Evolutionary conservation across 2,113 vertebrate species (phyloP).

Genomic region (Paramormyrops kingsleyae): DNA sequence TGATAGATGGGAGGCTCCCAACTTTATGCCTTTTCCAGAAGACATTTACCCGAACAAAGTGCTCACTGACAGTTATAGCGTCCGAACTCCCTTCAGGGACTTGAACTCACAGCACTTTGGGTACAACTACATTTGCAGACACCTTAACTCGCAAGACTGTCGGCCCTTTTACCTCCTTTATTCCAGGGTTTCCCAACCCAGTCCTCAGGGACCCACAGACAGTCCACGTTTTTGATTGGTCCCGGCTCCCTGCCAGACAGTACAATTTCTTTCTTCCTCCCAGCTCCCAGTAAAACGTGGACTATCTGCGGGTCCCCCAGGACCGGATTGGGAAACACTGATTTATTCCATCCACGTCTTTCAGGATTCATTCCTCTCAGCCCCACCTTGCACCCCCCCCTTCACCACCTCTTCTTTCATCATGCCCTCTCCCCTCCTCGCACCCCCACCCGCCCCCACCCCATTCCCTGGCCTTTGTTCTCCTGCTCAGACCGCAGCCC

Average conservation of each 20-base stretch:
- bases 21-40: not conserved
- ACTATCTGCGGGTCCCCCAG: not conserved
- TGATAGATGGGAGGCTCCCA: not conserved
- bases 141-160: not conserved
- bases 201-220: not conserved
- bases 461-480: constrained; percentile 5
- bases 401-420: not conserved
- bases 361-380: not conserved
- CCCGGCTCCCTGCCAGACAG: not conserved
- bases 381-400: not conserved
- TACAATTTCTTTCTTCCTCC: not conserved
- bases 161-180: not conserved
- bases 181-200: not conserved
- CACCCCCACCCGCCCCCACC: not conserved
- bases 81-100: not conserved
- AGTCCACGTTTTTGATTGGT: not conserved
- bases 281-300: not conserved
- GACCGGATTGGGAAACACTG: not conserved
- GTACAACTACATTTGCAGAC: not conserved
- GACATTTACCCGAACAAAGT: not conserved
- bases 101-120: not conserved
- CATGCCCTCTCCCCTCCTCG: not conserved
- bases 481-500: not conserved
- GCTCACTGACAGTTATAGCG: not conserved
- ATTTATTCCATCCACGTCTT: not conserved